Conservation (phyloP, 2,888 invertebrate genomes). For the Habrosyne pyritoides region DNA sequence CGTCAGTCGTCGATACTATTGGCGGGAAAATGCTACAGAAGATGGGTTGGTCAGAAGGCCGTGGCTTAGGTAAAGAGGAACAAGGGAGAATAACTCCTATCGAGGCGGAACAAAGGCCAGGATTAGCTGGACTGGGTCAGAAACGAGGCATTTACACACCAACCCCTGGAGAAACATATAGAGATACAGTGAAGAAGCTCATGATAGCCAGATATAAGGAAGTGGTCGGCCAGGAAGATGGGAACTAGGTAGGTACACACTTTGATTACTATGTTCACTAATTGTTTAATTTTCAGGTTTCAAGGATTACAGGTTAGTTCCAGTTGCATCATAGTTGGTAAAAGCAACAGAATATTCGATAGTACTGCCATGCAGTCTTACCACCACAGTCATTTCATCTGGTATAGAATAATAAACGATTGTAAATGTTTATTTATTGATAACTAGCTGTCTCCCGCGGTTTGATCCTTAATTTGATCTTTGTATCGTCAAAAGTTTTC, state of each 20-base stretch:
- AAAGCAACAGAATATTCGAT: background rate
- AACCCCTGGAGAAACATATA: slow-evolving; percentile 92
- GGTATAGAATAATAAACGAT: background rate
- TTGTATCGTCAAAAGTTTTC: too few species aligned
- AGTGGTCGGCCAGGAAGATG: slow-evolving; percentile 85
- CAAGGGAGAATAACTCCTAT: slow-evolving; percentile 97
- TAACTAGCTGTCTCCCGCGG: too few species aligned
- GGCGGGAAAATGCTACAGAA: slow-evolving; percentile 97
- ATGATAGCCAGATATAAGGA: slow-evolving; percentile 95
- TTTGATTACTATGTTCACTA: slow-evolving; percentile 32
- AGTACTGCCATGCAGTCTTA: background rate
- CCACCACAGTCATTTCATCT: background rate
- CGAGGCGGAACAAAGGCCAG: slow-evolving; percentile 88
- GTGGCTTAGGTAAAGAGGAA: slow-evolving; percentile 96
- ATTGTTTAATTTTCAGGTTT: slow-evolving; percentile 31
- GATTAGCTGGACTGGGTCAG: slow-evolving; percentile 93
- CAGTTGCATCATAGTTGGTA: background rate
- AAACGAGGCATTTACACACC: slow-evolving; percentile 90
- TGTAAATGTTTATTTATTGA: too few species aligned
- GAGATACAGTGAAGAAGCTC: slow-evolving; percentile 94
- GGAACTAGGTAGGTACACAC: slow-evolving; percentile 70
- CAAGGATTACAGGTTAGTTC: slow-evolving; percentile 52
- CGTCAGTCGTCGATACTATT: slow-evolving; percentile 93
- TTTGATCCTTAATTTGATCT: too few species aligned
- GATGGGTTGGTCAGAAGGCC: slow-evolving; percentile 99